Evolutionary conservation across 1,140 invertebrate genomes (phyloP).

Genomic region (Heliconius hewitsoni): DNA sequence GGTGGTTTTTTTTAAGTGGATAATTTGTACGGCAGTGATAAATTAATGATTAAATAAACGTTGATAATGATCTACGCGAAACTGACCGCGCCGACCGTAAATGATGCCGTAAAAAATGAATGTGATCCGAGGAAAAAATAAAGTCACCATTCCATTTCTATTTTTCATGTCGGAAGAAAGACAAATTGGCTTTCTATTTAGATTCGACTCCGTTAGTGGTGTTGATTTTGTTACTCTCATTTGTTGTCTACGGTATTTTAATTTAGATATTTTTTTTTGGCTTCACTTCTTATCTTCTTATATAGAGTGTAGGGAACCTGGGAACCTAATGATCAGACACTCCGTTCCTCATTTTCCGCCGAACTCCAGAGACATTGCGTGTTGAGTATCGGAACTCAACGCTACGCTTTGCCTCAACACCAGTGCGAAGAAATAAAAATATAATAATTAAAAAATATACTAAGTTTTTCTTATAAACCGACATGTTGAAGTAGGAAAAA

Average conservation of each 20-base stretch:
- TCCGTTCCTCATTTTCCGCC: too few relatives aligned
- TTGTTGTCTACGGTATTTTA: background rate
- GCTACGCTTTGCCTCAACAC: too few relatives aligned
- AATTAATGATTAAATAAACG: slow-evolving; percentile 73
- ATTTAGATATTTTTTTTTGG: background rate
- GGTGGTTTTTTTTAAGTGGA: slow-evolving; percentile 50
- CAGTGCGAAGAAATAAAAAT: too few relatives aligned
- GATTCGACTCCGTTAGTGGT: slow-evolving; percentile 26
- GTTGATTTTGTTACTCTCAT: slow-evolving; percentile 18
- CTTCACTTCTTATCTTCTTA: too few relatives aligned
- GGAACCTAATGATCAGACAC: too few relatives aligned
- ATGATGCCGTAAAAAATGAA: slow-evolving; percentile 38
- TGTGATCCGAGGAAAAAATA: slow-evolving; percentile 27
- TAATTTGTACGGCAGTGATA: slow-evolving; percentile 69
- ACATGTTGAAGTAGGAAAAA: too few relatives aligned
- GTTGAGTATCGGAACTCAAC: too few relatives aligned
- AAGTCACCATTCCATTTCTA: slow-evolving; percentile 12
- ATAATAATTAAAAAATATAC: too few relatives aligned
- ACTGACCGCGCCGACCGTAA: slow-evolving; percentile 29
- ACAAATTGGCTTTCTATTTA: slow-evolving; percentile 32
- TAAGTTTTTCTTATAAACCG: too few relatives aligned
- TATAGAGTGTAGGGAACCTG: too few relatives aligned
- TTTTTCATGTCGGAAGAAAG: slow-evolving; percentile 28
- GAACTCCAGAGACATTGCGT: too few relatives aligned
- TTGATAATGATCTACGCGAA: slow-evolving; percentile 64